A percentile compares a stretch with the other conserved stretches of the same genome.
Conservation (phyloP, 2,888 invertebrate genomes). For the Ephialtes manifestator region DNA sequence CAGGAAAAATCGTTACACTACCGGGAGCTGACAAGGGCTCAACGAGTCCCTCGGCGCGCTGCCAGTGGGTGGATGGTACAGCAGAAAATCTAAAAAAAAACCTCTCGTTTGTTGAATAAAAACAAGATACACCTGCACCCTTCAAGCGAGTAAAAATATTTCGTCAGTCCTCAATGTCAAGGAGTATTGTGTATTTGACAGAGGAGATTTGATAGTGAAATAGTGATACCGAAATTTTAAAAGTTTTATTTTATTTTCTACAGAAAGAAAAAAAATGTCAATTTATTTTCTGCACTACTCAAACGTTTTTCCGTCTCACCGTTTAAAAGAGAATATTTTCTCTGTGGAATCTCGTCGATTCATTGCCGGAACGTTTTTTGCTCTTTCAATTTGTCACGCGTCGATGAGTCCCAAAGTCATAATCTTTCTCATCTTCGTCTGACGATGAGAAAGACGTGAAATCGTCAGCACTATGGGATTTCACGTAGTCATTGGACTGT, state of each 20-base stretch:
- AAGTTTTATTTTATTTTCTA: not conserved
- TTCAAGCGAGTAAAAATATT: constrained; percentile 38
- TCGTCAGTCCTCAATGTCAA: constrained; percentile 27
- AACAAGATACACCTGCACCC: constrained; percentile 29
- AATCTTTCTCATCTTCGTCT: constrained; percentile 31
- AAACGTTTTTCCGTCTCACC: not conserved
- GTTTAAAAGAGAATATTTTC: not conserved
- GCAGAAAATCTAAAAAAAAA: not conserved
- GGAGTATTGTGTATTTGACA: constrained; percentile 21
- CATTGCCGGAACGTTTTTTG: constrained; percentile 17
- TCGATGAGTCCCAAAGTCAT: constrained; percentile 34
- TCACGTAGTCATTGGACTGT: constrained; percentile 25
- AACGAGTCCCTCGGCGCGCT: constrained; percentile 56
- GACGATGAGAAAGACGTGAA: constrained; percentile 25
- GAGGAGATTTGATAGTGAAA: not conserved
- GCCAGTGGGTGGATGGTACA: constrained; percentile 29
- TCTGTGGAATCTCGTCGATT: constrained; percentile 18
- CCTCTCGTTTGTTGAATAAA: constrained; percentile 41
- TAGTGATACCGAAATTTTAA: not conserved
- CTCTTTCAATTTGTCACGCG: constrained; percentile 38
- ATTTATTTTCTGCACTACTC: constrained; percentile 7
- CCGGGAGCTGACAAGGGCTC: constrained; percentile 59
- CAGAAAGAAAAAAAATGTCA: not conserved
- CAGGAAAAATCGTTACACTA: constrained; percentile 57
- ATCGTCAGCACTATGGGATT: constrained; percentile 54